Evolutionary conservation across 2,888 invertebrate species (phyloP).

Genomic region (Tholera decimalis): DNA sequence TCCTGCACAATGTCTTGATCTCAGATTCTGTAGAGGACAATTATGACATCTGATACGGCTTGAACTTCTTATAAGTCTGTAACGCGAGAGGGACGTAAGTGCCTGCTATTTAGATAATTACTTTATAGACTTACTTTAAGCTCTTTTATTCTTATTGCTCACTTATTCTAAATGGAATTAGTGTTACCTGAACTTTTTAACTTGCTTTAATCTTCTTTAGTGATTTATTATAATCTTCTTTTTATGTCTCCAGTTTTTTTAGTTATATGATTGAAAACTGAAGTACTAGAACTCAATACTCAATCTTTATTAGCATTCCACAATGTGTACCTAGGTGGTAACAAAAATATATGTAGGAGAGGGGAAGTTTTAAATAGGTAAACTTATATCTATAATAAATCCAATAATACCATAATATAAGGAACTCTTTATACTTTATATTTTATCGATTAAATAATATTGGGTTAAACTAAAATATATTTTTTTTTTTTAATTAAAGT

Average conservation of each 20-base stretch:
- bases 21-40: slow-evolving; percentile 71
- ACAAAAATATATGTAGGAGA: no score
- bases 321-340: no score
- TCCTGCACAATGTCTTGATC: slow-evolving; percentile 42
- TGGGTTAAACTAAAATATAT: no score
- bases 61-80: slow-evolving; percentile 71
- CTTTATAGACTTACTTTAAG: slow-evolving; percentile 66
- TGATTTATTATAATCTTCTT: not conserved
- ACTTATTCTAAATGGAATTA: slow-evolving; percentile 4
- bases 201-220: not conserved
- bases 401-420: no score
- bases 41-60: slow-evolving; percentile 77
- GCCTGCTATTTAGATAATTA: slow-evolving; percentile 68
- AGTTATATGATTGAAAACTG: not conserved
- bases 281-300: no score
- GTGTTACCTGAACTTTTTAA: not conserved
- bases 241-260: not conserved
- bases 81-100: slow-evolving; percentile 61
- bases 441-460: no score
- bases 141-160: slow-evolving; percentile 22
- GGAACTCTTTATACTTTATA: no score
- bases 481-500: no score
- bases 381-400: no score
- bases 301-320: no score
- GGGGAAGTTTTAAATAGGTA: no score